Evolutionary conservation across 1,140 invertebrate species (phyloP).

Genomic region (Octopus sinensis): DNA sequence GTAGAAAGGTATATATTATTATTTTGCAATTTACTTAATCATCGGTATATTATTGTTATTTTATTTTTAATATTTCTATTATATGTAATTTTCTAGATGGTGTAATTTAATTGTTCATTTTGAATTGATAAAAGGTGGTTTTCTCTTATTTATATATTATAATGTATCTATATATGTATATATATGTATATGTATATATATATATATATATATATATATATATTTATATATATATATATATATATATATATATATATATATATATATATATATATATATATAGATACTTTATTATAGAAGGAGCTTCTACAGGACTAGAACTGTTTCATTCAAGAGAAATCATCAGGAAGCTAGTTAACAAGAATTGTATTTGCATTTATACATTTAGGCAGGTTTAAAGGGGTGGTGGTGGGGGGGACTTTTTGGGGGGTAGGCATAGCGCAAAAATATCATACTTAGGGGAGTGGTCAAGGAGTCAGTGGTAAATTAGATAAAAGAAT

Average conservation of each 20-base stretch:
- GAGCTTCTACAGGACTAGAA: not conserved
- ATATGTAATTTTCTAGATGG: not conserved
- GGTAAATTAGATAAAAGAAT: not conserved
- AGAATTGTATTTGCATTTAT: not conserved
- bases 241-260: not conserved
- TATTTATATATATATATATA: constrained; percentile 1
- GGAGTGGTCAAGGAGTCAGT: not conserved
- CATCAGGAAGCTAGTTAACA: not conserved
- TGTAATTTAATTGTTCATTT: not conserved
- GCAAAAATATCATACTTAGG: not conserved
- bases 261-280: not conserved
- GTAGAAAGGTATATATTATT: not conserved
- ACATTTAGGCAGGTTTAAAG: not conserved
- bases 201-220: constrained; percentile 5
- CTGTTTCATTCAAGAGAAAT: not conserved
- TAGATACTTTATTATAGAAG: not conserved
- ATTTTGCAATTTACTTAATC: not conserved
- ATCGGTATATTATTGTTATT: not conserved
- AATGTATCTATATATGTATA: not conserved
- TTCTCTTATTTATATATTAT: not conserved
- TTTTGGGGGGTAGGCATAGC: not conserved
- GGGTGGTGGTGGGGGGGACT: not conserved
- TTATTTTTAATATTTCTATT: not conserved
- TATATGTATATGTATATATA: not conserved
- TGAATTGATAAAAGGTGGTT: not conserved